A percentile compares a stretch with the other conserved stretches of the same genome.
Evolutionary conservation across 2,888 invertebrate genomes (phyloP).

Genomic region (Rosalia funebris): DNA sequence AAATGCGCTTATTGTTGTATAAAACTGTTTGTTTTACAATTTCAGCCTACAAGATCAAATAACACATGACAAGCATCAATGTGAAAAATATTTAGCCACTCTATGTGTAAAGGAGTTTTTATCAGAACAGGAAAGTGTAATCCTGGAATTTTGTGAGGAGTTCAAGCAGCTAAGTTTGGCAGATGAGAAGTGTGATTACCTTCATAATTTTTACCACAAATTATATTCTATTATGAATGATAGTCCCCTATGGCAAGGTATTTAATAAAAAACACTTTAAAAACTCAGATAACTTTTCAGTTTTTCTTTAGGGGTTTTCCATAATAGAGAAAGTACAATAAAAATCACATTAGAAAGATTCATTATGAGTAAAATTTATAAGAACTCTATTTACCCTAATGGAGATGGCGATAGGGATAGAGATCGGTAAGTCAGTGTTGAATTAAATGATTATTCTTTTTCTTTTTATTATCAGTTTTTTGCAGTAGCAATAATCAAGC

Average conservation of each 20-base stretch:
- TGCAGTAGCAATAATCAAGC: too few species aligned
- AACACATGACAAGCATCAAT: slow-evolving; percentile 76
- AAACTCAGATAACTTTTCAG: neutral
- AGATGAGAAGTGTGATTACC: slow-evolving; percentile 91
- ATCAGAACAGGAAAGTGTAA: slow-evolving; percentile 77
- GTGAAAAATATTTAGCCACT: slow-evolving; percentile 77
- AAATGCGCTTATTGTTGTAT: too few species aligned
- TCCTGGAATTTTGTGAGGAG: slow-evolving; percentile 81
- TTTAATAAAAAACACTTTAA: slow-evolving; percentile 37
- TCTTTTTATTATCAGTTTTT: too few species aligned
- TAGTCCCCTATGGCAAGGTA: slow-evolving; percentile 79
- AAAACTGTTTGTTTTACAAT: slow-evolving; percentile 37
- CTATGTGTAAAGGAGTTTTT: slow-evolving; percentile 84
- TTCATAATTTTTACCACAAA: slow-evolving; percentile 82
- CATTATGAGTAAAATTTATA: slow-evolving; percentile 91
- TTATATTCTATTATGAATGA: slow-evolving; percentile 76
- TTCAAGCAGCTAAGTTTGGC: slow-evolving; percentile 82
- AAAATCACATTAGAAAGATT: slow-evolving; percentile 87
- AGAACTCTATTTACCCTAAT: slow-evolving; percentile 94
- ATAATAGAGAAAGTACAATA: slow-evolving; percentile 78
- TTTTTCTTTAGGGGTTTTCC: slow-evolving; percentile 71
- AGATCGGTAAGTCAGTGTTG: slow-evolving; percentile 74
- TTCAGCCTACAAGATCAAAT: slow-evolving; percentile 69
- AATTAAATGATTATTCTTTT: neutral
- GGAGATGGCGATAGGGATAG: slow-evolving; percentile 93